phyloP scores from a whole-genome alignment of 2,113 vertebrate species.

The Haemorhous mexicanus region DNA sequence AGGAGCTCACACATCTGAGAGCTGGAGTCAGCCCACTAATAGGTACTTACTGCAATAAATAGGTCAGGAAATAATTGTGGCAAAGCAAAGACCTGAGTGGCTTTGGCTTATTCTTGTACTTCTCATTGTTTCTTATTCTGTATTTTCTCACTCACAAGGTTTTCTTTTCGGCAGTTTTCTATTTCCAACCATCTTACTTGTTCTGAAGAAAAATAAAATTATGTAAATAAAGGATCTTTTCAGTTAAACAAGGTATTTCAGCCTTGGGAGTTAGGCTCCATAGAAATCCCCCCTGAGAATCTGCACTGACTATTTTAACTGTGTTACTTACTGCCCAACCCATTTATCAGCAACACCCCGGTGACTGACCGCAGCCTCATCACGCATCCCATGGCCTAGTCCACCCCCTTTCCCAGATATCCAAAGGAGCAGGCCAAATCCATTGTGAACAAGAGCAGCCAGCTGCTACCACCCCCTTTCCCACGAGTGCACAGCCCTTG shows the following conservation, averaged over 20 bases:
- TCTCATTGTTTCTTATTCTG: background rate
- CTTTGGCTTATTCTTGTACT: background rate
- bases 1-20: background rate
- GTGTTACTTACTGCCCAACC: background rate
- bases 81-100: slow-evolving; percentile 6
- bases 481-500: background rate
- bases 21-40: background rate
- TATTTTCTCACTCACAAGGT: background rate
- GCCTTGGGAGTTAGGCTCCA: background rate
- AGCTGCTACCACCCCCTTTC: background rate
- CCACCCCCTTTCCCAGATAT: background rate
- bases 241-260: background rate
- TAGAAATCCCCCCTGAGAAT: background rate
- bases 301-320: background rate
- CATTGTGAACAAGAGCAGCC: background rate
- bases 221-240: background rate
- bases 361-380: background rate
- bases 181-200: background rate
- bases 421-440: background rate
- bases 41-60: slow-evolving; percentile 25
- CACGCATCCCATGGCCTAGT: background rate
- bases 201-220: background rate
- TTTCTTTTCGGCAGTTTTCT: background rate
- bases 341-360: background rate
- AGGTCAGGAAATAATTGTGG: slow-evolving; percentile 50